Percentiles rank a stretch among this genome's conserved stretches.
Conservation (phyloP, 2,888 invertebrate genomes). For the Tipula vernalis region DNA sequence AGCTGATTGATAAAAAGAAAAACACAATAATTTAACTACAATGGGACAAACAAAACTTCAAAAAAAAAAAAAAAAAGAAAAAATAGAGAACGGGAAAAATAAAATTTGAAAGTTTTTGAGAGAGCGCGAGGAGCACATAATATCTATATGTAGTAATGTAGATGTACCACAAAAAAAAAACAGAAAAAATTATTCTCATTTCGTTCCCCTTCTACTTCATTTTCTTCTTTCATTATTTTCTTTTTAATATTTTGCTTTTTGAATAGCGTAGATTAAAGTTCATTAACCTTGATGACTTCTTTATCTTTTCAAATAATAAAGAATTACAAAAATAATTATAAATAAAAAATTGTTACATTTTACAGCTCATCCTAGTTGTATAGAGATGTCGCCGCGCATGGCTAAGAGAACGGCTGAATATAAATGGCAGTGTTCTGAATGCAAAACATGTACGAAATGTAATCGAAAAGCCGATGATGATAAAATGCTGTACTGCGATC, state of each 20-base stretch:
- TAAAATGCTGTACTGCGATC: slow-evolving; percentile 89
- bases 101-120: background rate
- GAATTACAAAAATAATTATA: background rate
- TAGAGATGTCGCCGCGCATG: slow-evolving; percentile 74
- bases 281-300: slow-evolving; percentile 5
- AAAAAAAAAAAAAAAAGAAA: background rate
- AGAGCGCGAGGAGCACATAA: background rate
- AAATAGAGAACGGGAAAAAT: background rate
- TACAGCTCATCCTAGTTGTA: slow-evolving; percentile 73
- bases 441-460: slow-evolving; percentile 81
- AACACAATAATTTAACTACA: background rate
- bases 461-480: slow-evolving; percentile 70
- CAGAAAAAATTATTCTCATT: background rate
- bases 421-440: slow-evolving; percentile 88
- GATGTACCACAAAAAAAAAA: background rate
- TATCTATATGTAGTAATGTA: too few relatives aligned
- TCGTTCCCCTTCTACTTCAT: background rate
- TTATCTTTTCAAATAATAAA: background rate
- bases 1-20: background rate
- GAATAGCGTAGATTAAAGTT: background rate
- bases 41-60: background rate
- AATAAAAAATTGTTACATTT: background rate
- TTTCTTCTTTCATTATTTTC: background rate
- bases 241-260: background rate
- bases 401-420: slow-evolving; percentile 72